Base-by-base conservation (phyloP, 2,113 vertebrate genomes). In the Aramus guarauna region DNA sequence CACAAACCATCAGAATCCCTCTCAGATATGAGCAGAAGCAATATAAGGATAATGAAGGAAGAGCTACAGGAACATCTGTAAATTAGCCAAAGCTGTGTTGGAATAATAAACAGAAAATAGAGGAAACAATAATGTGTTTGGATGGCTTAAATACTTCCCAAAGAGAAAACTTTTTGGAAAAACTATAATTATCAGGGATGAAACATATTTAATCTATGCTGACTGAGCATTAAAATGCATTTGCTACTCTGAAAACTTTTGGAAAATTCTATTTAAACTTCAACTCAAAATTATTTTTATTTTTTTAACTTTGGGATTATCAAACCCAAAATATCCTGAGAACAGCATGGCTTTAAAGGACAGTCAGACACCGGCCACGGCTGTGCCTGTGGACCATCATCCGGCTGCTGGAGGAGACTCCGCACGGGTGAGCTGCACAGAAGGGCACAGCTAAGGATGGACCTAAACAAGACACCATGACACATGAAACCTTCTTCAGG, bases 381-480 rank as follows among this genome's bases (percentile, higher is more conserved):
- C 36, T 34, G 9, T 53, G 11, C 2, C 1, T 5, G 27, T 6
- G 3, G 10, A 50, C 8, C 20, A 53, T 8, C 11, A 12, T 11
- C 6, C 27, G 0, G 0, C 47, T 59, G 74, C 27, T 9, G 2
- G 30, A 52, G 43, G 14, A 72, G 1, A 7, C 11, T 4, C 4
- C 6, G 29, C 5, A 29, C 3, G 1, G 13, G 4, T 23, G 23
- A 60, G 23, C 27, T 59, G 9, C 0, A 1, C 9, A 64, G 43
- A 36, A 45, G 14, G 26, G 12, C 19, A 20, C 11, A 47, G 37
- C 16, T 50, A 24, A 59, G 26, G 8, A 41, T 15, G 21, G 41
- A 15, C 14, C 32, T 30, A 37, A 37, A 23, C 1, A 4, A 62
- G 32, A 36, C 30, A 14, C 15, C 4, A 1, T 12, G 37, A 27